These are phyloP conservation scores for Drosophila pegasa DNA, from an alignment of 2,888 invertebrate genomes.

Conservation along the genomic window DNA sequence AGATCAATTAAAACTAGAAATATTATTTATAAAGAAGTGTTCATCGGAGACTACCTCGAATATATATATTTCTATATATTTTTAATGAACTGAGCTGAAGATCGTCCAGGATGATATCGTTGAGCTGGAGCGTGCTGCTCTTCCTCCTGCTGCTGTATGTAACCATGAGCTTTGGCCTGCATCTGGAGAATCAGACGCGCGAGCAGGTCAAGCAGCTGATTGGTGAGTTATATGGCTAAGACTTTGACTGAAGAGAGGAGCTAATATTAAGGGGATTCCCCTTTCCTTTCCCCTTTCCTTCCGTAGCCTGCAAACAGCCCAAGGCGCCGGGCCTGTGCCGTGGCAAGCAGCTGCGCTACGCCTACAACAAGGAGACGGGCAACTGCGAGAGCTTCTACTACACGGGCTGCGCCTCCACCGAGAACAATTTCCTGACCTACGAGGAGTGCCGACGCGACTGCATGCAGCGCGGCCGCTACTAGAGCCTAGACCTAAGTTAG, in stretches of 20 bases:
- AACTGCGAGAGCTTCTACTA: constrained; percentile 81
- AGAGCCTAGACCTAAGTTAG: neutral
- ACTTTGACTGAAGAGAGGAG: too few relatives aligned
- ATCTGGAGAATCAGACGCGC: constrained; percentile 60
- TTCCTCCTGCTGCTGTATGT: constrained; percentile 33
- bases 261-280: too few relatives aligned
- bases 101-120: constrained; percentile 3
- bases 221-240: constrained; percentile 40
- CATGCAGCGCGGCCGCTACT: constrained; percentile 76
- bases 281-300: neutral
- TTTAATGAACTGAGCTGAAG: neutral
- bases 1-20: neutral
- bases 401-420: constrained; percentile 77
- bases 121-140: constrained; percentile 25
- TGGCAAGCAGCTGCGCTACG: constrained; percentile 75
- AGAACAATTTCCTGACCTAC: constrained; percentile 79
- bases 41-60: neutral
- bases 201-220: constrained; percentile 42
- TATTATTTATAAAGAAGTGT: constrained; percentile 7
- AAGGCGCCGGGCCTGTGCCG: constrained; percentile 76
- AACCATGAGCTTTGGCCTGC: constrained; percentile 15
- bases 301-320: constrained; percentile 71
- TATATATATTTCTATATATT: constrained; percentile 11
- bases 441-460: constrained; percentile 82
- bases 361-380: constrained; percentile 72